Conservation (phyloP, 2,797 vertebrate genomes). For the Arnoldichthys spilopterus region DNA sequence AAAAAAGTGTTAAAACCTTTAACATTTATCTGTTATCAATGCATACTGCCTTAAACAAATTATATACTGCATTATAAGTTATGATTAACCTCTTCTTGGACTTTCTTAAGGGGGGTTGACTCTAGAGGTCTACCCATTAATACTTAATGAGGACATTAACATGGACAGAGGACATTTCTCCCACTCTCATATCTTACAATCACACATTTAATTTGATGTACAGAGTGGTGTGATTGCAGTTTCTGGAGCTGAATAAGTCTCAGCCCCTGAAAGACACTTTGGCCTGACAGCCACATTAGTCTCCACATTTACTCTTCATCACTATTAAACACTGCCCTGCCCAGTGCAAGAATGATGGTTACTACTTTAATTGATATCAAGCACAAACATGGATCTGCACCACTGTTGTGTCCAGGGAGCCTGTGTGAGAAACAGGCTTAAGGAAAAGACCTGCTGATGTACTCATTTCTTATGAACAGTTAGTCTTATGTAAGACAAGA, state of each 20-base stretch:
- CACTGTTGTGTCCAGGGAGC: conserved; percentile 14
- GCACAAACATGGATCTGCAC: conserved; percentile 13
- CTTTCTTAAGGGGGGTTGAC: conserved; percentile 31
- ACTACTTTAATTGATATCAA: background rate
- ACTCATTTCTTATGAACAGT: background rate
- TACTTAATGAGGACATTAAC: conserved; percentile 51
- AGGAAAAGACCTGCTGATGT: background rate
- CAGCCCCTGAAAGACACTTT: conserved; percentile 24
- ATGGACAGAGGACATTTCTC: conserved; percentile 32
- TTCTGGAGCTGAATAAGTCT: conserved; percentile 14
- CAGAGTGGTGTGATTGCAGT: conserved; percentile 26
- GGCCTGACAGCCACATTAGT: conserved; percentile 39
- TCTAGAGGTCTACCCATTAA: conserved; percentile 39
- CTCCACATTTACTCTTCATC: conserved; percentile 26
- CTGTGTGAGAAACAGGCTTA: background rate
- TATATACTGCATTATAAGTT: conserved; percentile 42
- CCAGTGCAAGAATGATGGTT: conserved; percentile 14
- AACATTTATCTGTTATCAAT: background rate
- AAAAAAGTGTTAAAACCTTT: no score
- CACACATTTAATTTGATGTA: conserved; percentile 39
- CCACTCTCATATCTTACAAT: conserved; percentile 25
- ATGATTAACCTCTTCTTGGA: conserved; percentile 14
- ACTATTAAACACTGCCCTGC: conserved; percentile 18
- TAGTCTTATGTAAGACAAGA: background rate
- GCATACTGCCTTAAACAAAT: background rate